A percentile compares a stretch with the other conserved stretches of the same genome.
phyloP scores from a whole-genome alignment of 2,797 vertebrate genomes.

The Protonibea diacanthus region DNA sequence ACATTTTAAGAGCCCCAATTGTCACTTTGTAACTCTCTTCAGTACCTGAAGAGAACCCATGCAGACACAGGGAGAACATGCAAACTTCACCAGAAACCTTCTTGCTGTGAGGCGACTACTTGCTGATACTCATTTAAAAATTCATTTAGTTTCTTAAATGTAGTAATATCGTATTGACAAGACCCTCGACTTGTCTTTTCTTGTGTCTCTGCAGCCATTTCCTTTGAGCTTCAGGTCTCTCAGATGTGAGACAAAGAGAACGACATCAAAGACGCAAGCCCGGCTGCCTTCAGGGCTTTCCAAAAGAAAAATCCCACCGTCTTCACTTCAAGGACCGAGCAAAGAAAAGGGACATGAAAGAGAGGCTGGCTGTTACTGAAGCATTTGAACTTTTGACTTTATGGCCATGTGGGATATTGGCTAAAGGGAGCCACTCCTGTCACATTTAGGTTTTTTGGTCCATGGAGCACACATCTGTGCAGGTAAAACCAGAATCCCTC shows the following conservation, averaged over 20 bases:
- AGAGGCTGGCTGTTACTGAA: background rate
- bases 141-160: background rate
- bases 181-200: constrained; percentile 20
- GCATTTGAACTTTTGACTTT: constrained; percentile 50
- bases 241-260: constrained; percentile 45
- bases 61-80: too few relatives aligned
- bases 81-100: too few relatives aligned
- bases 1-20: too few relatives aligned
- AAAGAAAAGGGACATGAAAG: constrained; percentile 46
- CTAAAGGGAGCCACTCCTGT: background rate
- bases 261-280: constrained; percentile 48
- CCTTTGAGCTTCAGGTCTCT: constrained; percentile 40
- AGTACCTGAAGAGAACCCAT: too few relatives aligned
- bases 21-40: too few relatives aligned
- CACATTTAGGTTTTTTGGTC: constrained; percentile 18
- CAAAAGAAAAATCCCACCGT: constrained; percentile 26
- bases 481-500: background rate
- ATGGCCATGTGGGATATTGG: background rate
- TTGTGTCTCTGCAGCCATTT: constrained; percentile 24
- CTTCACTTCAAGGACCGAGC: constrained; percentile 45
- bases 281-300: constrained; percentile 31
- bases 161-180: constrained; percentile 7
- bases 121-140: background rate
- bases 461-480: background rate
- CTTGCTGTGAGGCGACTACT: too few relatives aligned